Evolutionary conservation across 2,888 invertebrate species (phyloP), one percentile per base, ranked within the genome.

Genomic region (Agonopterix alstromeriana): DNA sequence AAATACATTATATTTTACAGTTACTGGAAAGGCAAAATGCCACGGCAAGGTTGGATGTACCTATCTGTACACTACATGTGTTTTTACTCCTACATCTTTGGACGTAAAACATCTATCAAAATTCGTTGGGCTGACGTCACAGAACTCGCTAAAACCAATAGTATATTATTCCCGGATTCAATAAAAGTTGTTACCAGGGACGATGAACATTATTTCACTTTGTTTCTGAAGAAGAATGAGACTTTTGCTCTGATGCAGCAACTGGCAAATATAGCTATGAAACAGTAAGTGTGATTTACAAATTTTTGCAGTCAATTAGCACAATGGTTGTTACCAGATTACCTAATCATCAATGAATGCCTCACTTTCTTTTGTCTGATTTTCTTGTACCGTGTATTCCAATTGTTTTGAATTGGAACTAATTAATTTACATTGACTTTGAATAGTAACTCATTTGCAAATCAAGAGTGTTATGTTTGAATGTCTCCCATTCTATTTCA

Each of bases 41-140:
- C 98, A 0, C 90, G 96, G n/a, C 98, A 98, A 87, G 99, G 99
- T 36, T 97, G 97, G 94, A 90, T 99, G 74, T 99, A 98, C 74
- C 91, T 99, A n/a, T 98, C 98, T 12, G 94, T 99, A 36, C 97
- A 98, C 76, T 97, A 97, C 77, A 91, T 98, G 76, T 98, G 98
- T 74, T 99, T 99, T 84, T 95, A 98, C 79, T 96, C 98, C 0
- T 97, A 96, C 72, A 94, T 99, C 69, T 91, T 99, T 81, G 97
- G 98, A 8, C 93, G 92, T 51, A 97, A 98, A 77, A 96, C 96
- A 3, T 95, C 95, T 66, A 90, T 98, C 45, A 93, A 95, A 58
- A 92, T 98, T 49, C 91, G 97, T 63, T 98, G 97, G 97, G 93
- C 95, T 2, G 97, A 98, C 70, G 94, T 98, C 47, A 94, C 94